A percentile compares a stretch with the other conserved stretches of the same genome.
Evolutionary conservation across 1,140 invertebrate species (phyloP).

Genomic region (Lordiphosa collinella): DNA sequence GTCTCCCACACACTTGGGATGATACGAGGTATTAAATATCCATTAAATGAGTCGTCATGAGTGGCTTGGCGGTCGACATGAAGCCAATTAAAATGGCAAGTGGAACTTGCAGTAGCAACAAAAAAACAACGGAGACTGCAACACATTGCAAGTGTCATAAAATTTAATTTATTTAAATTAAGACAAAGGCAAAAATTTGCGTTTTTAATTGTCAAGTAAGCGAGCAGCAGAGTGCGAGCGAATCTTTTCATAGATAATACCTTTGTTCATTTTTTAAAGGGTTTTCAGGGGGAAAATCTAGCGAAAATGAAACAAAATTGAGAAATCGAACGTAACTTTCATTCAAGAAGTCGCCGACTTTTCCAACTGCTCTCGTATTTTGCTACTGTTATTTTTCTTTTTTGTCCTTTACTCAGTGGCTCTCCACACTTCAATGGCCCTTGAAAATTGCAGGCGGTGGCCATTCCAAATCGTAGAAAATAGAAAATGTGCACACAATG

Average conservation of each 20-base stretch:
- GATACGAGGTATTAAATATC: conserved; percentile 3
- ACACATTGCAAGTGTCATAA: conserved; percentile 57
- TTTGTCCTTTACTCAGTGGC: not conserved
- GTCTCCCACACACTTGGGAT: conserved; percentile 3
- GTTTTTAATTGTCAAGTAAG: conserved; percentile 66
- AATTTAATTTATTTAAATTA: conserved; percentile 78
- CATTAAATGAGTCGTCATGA: conserved; percentile 8
- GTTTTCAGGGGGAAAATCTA: no score
- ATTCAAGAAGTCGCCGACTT: no score
- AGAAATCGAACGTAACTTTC: no score
- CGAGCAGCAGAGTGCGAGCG: no score
- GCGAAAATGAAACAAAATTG: no score
- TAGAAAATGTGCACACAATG: conserved; percentile 54
- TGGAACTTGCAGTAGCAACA: conserved; percentile 43
- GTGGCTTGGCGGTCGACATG: conserved; percentile 52
- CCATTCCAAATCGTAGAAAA: not conserved
- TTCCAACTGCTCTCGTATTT: not conserved
- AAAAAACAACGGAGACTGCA: no score
- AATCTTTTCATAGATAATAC: no score
- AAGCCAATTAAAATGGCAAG: conserved; percentile 65
- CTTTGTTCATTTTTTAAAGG: no score
- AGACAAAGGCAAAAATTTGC: conserved; percentile 74
- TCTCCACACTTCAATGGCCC: conserved; percentile 16
- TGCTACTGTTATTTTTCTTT: not conserved
- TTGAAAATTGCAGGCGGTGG: conserved; percentile 60